These are phyloP conservation scores for Dicranocentrus wangi DNA, from an alignment of 2,888 invertebrate genomes.

Conservation along the genomic window DNA sequence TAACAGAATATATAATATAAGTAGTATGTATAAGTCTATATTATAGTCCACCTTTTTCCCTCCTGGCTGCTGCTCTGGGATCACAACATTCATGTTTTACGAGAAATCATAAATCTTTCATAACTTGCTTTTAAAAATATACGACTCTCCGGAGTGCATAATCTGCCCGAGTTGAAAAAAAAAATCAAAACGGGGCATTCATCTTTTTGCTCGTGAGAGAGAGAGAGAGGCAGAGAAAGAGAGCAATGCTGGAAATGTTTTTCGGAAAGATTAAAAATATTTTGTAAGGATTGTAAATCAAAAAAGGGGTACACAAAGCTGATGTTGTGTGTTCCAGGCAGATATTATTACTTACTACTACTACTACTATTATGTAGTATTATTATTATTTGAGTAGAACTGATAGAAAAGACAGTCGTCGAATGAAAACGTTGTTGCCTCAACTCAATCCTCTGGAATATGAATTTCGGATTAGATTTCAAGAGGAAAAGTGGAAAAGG, in stretches of 20 bases:
- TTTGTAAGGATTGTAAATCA: too few relatives aligned
- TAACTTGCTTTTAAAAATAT: conserved; percentile 52
- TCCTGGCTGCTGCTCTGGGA: too few relatives aligned
- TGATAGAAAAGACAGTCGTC: too few relatives aligned
- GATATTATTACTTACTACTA: too few relatives aligned
- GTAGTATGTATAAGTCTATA: too few relatives aligned
- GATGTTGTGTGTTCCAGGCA: too few relatives aligned
- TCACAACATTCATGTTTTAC: conserved; percentile 42
- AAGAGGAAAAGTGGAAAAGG: not conserved
- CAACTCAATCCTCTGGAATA: not conserved
- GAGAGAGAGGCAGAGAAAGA: conserved; percentile 1
- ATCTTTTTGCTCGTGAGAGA: conserved; percentile 7
- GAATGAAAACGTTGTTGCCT: too few relatives aligned
- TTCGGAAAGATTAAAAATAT: conserved; percentile 7
- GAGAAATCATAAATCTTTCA: conserved; percentile 57
- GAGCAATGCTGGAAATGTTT: conserved; percentile 1
- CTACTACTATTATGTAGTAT: too few relatives aligned
- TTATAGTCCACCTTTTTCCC: too few relatives aligned
- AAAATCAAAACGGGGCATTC: conserved; percentile 32
- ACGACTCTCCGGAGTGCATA: conserved; percentile 40
- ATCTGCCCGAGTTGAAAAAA: conserved; percentile 15
- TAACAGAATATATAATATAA: too few relatives aligned
- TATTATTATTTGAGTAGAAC: too few relatives aligned
- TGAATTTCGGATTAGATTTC: not conserved
- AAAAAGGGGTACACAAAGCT: not conserved